A percentile compares a stretch with the other conserved stretches of the same genome.
Evolutionary conservation across 2,797 vertebrate genomes (phyloP).

Genomic region (Orientallactaga sibirica): DNA sequence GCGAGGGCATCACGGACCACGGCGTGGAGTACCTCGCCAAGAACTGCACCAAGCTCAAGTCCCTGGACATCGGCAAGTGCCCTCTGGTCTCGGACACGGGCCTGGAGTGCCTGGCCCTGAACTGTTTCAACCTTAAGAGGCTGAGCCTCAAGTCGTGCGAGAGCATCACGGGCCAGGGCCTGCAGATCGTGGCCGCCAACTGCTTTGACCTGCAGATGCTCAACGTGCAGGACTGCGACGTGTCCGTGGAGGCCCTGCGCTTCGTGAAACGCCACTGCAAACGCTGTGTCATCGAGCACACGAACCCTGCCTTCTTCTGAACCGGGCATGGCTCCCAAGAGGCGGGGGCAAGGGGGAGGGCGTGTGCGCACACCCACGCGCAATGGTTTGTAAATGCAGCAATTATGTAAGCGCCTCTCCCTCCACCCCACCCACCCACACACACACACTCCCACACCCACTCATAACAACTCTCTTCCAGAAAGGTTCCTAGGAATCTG

Average conservation of each 20-base stretch:
- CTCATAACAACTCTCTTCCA: slow-evolving; percentile 75
- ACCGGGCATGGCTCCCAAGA: slow-evolving; percentile 10
- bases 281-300: slow-evolving; percentile 99
- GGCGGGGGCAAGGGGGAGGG: too few species aligned
- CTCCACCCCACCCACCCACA: neutral
- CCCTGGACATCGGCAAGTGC: slow-evolving; percentile 97
- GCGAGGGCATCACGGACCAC: slow-evolving; percentile 98
- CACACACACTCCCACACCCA: slow-evolving; percentile 7
- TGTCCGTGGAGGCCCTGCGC: slow-evolving; percentile 95
- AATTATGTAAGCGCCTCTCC: slow-evolving; percentile 59
- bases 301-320: slow-evolving; percentile 99
- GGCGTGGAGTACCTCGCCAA: slow-evolving; percentile 96
- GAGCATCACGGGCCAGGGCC: slow-evolving; percentile 95
- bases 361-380: neutral
- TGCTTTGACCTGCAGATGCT: slow-evolving; percentile 98
- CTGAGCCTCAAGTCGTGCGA: slow-evolving; percentile 98
- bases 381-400: slow-evolving; percentile 66
- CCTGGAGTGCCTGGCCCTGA: slow-evolving; percentile 96
- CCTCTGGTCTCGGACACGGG: slow-evolving; percentile 97
- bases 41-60: slow-evolving; percentile 97
- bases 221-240: slow-evolving; percentile 99
- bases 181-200: slow-evolving; percentile 96
- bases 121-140: slow-evolving; percentile 96
- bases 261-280: slow-evolving; percentile 97
- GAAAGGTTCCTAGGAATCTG: slow-evolving; percentile 73